phyloP scores from a whole-genome alignment of 1,140 invertebrate species.

The Sarcophaga peregrina region DNA sequence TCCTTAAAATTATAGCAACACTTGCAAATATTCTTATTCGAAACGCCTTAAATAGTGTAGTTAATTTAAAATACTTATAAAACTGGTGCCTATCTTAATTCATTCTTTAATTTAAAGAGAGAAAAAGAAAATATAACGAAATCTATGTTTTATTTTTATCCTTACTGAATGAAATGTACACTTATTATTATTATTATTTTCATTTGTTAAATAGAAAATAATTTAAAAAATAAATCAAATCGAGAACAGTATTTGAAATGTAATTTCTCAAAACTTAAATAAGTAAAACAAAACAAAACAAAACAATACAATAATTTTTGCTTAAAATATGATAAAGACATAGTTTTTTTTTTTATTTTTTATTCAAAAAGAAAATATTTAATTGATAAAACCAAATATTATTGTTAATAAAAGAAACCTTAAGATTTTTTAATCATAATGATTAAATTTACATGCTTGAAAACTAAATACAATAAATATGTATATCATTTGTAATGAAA shows the following conservation, averaged over 20 bases:
- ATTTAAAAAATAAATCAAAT: neutral
- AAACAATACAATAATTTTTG: neutral
- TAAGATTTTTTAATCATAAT: neutral
- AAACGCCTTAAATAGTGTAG: too few relatives aligned
- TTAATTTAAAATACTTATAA: too few relatives aligned
- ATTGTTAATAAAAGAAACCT: neutral
- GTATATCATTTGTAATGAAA: neutral
- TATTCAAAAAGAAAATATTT: neutral
- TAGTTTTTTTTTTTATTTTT: neutral
- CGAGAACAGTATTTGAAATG: conserved; percentile 13
- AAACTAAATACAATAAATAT: neutral
- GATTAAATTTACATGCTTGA: neutral
- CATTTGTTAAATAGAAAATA: neutral
- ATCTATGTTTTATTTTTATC: too few relatives aligned
- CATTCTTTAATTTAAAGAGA: too few relatives aligned
- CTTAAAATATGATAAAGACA: too few relatives aligned
- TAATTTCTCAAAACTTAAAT: neutral
- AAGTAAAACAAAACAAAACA: neutral
- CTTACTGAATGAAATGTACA: too few relatives aligned
- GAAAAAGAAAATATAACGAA: too few relatives aligned
- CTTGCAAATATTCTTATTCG: too few relatives aligned
- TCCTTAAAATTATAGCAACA: too few relatives aligned
- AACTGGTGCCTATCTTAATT: too few relatives aligned
- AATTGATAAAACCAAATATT: neutral
- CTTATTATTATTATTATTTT: neutral